phyloP scores from a whole-genome alignment of 2,113 vertebrate genomes.

The Holacanthus passer region DNA sequence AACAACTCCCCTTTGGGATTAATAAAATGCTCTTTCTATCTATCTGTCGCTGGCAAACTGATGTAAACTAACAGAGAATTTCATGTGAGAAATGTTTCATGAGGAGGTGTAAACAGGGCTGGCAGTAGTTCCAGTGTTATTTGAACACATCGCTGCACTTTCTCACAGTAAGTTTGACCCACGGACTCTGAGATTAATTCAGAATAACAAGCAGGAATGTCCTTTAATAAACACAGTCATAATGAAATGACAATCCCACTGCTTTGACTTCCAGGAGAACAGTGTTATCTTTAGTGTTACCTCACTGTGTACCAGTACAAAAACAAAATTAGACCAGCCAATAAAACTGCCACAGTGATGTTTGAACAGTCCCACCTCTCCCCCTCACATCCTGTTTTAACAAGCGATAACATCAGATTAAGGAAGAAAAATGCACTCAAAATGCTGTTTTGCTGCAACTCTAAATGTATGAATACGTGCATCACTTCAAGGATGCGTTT shows the following conservation, averaged over 20 bases:
- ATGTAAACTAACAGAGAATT: not conserved
- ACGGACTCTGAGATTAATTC: slow-evolving; percentile 15
- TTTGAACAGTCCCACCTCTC: not conserved
- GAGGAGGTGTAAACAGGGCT: not conserved
- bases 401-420: not conserved
- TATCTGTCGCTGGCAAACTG: not conserved
- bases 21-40: not conserved
- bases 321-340: not conserved
- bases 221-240: slow-evolving; percentile 15
- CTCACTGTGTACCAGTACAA: not conserved
- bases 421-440: not conserved
- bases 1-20: not conserved
- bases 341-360: slow-evolving; percentile 3
- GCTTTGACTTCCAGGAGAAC: slow-evolving; percentile 12
- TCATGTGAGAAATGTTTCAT: not conserved
- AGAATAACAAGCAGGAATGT: slow-evolving; percentile 16
- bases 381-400: slow-evolving; percentile 15
- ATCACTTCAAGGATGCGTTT: not conserved
- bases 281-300: not conserved
- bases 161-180: slow-evolving; percentile 8
- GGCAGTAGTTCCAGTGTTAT: not conserved
- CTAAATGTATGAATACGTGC: not conserved
- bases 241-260: slow-evolving; percentile 7
- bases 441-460: not conserved
- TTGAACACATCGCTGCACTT: not conserved